Percentiles rank a stretch among this genome's conserved stretches.
Evolutionary conservation across 2,797 vertebrate genomes (phyloP).

Genomic region (Chelon auratus): DNA sequence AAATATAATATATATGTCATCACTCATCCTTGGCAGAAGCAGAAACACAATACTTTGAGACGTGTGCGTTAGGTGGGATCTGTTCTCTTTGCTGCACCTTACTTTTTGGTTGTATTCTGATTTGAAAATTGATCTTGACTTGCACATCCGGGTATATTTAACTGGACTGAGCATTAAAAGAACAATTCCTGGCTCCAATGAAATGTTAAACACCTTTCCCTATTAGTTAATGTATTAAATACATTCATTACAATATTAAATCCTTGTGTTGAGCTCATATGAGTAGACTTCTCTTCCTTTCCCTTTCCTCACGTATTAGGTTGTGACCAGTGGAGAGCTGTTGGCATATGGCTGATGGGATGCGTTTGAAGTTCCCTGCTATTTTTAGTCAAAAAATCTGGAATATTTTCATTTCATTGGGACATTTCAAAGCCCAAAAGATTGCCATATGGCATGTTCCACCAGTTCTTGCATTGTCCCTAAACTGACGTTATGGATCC

Average conservation of each 20-base stretch:
- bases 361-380: neutral
- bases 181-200: neutral
- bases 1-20: neutral
- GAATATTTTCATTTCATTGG: neutral
- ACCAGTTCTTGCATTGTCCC: constrained; percentile 10
- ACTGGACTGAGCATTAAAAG: neutral
- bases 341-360: neutral
- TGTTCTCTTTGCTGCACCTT: no score
- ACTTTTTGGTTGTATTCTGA: neutral
- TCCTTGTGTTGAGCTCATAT: neutral
- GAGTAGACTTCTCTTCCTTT: neutral
- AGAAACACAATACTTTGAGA: neutral
- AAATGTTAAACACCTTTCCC: neutral
- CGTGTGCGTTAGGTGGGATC: no score
- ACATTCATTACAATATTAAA: neutral
- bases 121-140: neutral
- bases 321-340: neutral
- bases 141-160: neutral
- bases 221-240: neutral
- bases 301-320: neutral
- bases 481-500: constrained; percentile 14
- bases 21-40: neutral
- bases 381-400: neutral
- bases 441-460: constrained; percentile 20
- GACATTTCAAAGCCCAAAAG: neutral